phyloP scores from a whole-genome alignment of 1,140 invertebrate species.

The Zaprionus ornatus region DNA sequence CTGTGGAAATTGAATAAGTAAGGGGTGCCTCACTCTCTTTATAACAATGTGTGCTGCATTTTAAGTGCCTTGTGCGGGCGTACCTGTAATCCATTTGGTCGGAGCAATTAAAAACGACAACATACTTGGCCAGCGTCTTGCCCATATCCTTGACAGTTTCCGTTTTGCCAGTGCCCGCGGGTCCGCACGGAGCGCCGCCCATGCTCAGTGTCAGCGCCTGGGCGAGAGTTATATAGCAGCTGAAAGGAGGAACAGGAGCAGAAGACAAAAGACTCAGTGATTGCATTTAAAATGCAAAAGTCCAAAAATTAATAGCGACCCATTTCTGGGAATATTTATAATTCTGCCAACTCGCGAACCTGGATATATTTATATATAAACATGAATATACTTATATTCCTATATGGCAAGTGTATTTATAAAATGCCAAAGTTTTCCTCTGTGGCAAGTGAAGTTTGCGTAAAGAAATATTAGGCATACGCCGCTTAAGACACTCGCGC shows the following conservation, averaged over 20 bases:
- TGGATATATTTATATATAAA: neutral
- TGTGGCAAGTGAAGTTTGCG: constrained; percentile 26
- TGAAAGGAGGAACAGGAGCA: constrained; percentile 78
- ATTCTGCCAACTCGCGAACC: neutral
- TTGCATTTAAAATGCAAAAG: constrained; percentile 37
- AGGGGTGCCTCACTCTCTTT: neutral
- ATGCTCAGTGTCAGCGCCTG: constrained; percentile 98
- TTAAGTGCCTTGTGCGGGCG: constrained; percentile 26
- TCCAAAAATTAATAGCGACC: constrained; percentile 26
- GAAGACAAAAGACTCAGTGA: constrained; percentile 16
- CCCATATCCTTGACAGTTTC: constrained; percentile 99
- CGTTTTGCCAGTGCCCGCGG: constrained; percentile 98
- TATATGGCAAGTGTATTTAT: neutral
- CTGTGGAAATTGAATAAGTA: constrained; percentile 79
- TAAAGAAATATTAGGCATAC: constrained; percentile 40
- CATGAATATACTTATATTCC: constrained; percentile 5
- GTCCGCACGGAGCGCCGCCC: constrained; percentile 97
- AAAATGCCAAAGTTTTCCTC: constrained; percentile 32
- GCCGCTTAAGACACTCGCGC: constrained; percentile 17
- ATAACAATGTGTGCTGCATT: constrained; percentile 30
- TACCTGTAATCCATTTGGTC: constrained; percentile 99
- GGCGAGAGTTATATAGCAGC: constrained; percentile 98
- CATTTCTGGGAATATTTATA: constrained; percentile 36
- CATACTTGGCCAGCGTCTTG: constrained; percentile 98
- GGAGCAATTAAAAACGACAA: constrained; percentile 99